Evolutionary conservation across 2,888 invertebrate genomes (phyloP).

Genomic region (Drosophila birchii): DNA sequence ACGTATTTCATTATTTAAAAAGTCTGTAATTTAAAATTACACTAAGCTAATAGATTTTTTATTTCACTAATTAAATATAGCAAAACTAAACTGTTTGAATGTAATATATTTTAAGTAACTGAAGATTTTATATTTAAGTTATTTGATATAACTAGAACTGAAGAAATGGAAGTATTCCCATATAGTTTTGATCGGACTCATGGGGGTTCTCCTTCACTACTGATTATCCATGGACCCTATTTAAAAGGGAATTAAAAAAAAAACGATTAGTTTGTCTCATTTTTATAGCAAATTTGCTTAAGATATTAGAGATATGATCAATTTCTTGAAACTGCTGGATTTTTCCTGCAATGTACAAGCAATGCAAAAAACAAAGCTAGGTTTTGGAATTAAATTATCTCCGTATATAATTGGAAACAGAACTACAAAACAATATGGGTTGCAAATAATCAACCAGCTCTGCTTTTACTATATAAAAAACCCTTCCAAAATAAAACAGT

Average conservation of each 20-base stretch:
- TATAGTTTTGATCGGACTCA: not conserved
- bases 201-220: too few species aligned
- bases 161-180: not conserved
- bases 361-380: too few species aligned
- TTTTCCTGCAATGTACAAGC: too few species aligned
- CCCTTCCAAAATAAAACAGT: not conserved
- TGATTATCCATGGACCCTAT: too few species aligned
- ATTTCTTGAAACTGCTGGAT: too few species aligned
- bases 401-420: not conserved
- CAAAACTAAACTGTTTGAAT: slow-evolving; percentile 36
- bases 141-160: too few species aligned
- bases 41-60: slow-evolving; percentile 14
- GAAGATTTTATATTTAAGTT: not conserved
- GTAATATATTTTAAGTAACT: slow-evolving; percentile 1
- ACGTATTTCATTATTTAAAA: slow-evolving; percentile 56
- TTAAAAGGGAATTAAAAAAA: too few species aligned
- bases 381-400: too few species aligned
- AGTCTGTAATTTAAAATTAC: slow-evolving; percentile 11
- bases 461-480: not conserved
- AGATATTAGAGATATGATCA: too few species aligned
- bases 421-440: not conserved
- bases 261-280: too few species aligned
- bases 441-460: not conserved
- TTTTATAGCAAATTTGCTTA: too few species aligned
- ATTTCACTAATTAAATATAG: slow-evolving; percentile 3